These are phyloP conservation scores for Enhydra lutris DNA, from an alignment of 2,113 vertebrate genomes.

Conservation along the genomic window DNA sequence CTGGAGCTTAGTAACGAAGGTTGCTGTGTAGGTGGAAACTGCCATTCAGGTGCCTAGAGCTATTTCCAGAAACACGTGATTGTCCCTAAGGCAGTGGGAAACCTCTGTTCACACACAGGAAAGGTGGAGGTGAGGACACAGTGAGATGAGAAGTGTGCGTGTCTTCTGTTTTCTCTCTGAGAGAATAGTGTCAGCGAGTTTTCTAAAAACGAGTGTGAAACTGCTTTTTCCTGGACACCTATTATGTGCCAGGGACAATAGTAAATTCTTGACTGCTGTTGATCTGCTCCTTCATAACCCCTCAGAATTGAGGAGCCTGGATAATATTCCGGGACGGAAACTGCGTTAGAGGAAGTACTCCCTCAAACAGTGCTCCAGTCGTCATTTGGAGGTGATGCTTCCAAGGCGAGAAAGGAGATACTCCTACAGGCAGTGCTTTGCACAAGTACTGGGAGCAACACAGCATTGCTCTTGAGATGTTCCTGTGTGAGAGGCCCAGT, in stretches of 20 bases:
- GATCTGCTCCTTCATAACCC: not conserved
- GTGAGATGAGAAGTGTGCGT: not conserved
- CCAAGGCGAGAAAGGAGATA: not conserved
- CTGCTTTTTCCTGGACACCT: not conserved
- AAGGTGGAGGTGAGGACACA: not conserved
- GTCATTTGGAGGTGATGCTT: not conserved
- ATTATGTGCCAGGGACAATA: no score
- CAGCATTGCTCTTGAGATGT: not conserved
- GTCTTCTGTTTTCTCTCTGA: not conserved
- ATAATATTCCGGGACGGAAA: not conserved
- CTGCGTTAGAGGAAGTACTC: not conserved
- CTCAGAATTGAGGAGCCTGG: not conserved
- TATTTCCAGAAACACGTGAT: not conserved
- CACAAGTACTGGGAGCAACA: not conserved
- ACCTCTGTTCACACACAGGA: not conserved
- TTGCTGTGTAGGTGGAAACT: not conserved
- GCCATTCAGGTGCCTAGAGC: not conserved
- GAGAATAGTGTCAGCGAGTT: not conserved
- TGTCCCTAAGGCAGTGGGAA: not conserved
- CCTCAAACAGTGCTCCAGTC: not conserved
- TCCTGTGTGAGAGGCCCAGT: not conserved
- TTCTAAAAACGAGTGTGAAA: not conserved
- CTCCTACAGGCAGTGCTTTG: fast-evolving
- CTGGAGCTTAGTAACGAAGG: not conserved
- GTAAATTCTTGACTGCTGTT: not conserved